phyloP scores from a whole-genome alignment of 1,140 invertebrate species.

The Drosophila parvula region DNA sequence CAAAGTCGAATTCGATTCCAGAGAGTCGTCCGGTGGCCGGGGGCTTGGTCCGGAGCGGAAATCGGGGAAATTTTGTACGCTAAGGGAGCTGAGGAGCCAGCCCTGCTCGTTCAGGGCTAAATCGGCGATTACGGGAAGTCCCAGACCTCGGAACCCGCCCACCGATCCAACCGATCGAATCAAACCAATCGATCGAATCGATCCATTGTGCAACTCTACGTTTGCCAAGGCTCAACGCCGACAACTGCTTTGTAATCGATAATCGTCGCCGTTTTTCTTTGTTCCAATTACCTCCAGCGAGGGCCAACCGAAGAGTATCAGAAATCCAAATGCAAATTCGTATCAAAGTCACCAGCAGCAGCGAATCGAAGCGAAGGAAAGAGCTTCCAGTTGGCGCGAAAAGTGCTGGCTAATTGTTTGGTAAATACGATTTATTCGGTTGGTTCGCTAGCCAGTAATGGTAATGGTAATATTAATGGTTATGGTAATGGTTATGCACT shows the following conservation, averaged over 20 bases:
- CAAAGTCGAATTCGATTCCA: slow-evolving; percentile 7
- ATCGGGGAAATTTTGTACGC: slow-evolving; percentile 31
- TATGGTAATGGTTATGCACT: slow-evolving; percentile 11
- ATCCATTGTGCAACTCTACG: slow-evolving; percentile 31
- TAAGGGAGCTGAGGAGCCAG: not conserved
- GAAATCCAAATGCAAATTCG: slow-evolving; percentile 20
- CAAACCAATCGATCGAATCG: slow-evolving; percentile 4
- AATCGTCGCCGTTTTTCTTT: slow-evolving; percentile 31
- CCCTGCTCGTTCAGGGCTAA: slow-evolving; percentile 9
- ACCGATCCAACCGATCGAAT: not conserved
- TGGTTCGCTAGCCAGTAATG: slow-evolving; percentile 24
- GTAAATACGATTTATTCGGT: slow-evolving; percentile 31
- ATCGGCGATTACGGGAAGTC: slow-evolving; percentile 26
- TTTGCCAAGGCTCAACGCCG: slow-evolving; percentile 2
- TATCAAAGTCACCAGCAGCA: slow-evolving; percentile 15
- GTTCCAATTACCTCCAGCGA: slow-evolving; percentile 40
- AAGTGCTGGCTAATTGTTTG: slow-evolving; percentile 32
- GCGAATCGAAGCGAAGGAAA: slow-evolving; percentile 8
- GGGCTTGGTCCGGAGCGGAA: slow-evolving; percentile 14
- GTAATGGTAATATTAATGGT: slow-evolving; percentile 13
- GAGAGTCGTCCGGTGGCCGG: not conserved
- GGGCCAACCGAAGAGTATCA: slow-evolving; percentile 12
- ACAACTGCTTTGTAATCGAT: slow-evolving; percentile 25
- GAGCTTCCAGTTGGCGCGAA: slow-evolving; percentile 15
- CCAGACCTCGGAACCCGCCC: slow-evolving; percentile 22